phyloP scores from a whole-genome alignment of 2,888 invertebrate species.

The Julus scandinavius region DNA sequence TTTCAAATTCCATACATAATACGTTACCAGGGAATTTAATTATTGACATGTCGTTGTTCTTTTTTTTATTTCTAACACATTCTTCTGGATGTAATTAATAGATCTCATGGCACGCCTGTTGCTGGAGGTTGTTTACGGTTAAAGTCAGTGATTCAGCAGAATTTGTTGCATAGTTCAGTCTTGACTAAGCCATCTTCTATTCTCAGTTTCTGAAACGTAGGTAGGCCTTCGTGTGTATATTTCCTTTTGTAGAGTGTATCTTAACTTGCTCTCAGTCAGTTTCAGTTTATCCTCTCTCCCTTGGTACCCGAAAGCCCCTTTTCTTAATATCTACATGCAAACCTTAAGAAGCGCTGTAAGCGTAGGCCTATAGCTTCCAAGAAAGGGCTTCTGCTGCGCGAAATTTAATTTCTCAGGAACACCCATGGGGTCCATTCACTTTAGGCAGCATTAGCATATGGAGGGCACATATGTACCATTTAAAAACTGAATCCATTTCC shows the following conservation, averaged over 20 bases:
- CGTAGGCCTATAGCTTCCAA: slow-evolving; percentile 3
- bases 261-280: slow-evolving; percentile 4
- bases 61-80: background rate
- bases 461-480: slow-evolving; percentile 45
- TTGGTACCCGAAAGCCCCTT: background rate
- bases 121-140: slow-evolving; percentile 43
- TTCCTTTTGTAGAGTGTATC: background rate
- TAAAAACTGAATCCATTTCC: slow-evolving; percentile 37
- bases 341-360: slow-evolving; percentile 35
- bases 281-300: slow-evolving; percentile 31
- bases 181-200: background rate
- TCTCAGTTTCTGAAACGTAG: background rate
- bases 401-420: slow-evolving; percentile 50
- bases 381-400: slow-evolving; percentile 48
- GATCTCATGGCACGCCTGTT: slow-evolving; percentile 8
- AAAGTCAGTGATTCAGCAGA: slow-evolving; percentile 29
- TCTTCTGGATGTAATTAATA: background rate
- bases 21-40: background rate
- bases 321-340: background rate
- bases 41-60: background rate
- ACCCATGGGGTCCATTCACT: slow-evolving; percentile 49
- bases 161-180: background rate
- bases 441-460: slow-evolving; percentile 47
- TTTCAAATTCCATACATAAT: background rate
- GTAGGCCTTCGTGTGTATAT: background rate